phyloP scores from a whole-genome alignment of 2,113 vertebrate species.

The Grammomys dolichurus region DNA sequence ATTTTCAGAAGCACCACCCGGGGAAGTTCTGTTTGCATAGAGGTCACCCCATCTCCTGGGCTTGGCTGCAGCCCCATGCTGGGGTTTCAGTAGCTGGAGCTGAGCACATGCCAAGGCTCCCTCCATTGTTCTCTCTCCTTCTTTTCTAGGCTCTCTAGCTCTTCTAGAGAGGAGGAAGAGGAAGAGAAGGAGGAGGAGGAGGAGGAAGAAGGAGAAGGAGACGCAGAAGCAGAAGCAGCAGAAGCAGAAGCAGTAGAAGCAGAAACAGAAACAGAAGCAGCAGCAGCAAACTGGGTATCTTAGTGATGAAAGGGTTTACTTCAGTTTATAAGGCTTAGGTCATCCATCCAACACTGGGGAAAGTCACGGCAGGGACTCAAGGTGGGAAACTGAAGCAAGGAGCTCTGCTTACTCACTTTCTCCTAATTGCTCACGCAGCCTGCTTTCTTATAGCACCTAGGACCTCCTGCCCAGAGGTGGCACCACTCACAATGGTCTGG shows the following conservation, averaged over 20 bases:
- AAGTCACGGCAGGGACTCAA: background rate
- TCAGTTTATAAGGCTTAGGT: background rate
- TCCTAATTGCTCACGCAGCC: background rate
- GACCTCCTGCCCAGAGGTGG: background rate
- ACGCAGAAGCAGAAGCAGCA: no score
- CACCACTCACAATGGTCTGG: background rate
- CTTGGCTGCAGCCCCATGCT: constrained; percentile 83
- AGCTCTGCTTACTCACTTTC: no score
- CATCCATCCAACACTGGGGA: background rate
- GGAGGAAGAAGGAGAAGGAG: no score
- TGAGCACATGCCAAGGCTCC: constrained; percentile 70
- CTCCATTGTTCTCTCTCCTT: constrained; percentile 52
- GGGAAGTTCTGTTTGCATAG: constrained; percentile 86
- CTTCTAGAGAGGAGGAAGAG: background rate
- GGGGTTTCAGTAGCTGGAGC: constrained; percentile 82
- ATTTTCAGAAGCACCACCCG: constrained; percentile 85
- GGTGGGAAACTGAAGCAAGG: background rate
- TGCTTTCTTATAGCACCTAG: background rate
- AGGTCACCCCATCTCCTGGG: constrained; percentile 85
- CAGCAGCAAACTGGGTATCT: background rate
- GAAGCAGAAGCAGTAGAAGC: no score
- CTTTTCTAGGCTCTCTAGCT: background rate
- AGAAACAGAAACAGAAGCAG: background rate
- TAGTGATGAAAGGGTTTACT: background rate
- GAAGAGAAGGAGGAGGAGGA: no score